A percentile compares a stretch with the other conserved stretches of the same genome.
phyloP scores from a whole-genome alignment of 2,113 vertebrate genomes.

The Clarias gariepinus region DNA sequence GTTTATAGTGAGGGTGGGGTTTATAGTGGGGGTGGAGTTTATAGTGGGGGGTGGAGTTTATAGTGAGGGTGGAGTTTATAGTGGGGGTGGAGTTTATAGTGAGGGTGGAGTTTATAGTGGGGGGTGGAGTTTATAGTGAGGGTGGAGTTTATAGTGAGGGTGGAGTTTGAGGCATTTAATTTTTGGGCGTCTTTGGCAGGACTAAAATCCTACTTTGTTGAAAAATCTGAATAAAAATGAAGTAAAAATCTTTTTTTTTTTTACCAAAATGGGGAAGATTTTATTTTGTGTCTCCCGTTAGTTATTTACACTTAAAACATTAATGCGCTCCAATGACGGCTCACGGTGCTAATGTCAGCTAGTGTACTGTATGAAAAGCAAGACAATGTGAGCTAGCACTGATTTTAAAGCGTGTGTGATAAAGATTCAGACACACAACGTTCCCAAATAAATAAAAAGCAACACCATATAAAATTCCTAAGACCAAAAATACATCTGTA shows the following conservation, averaged over 20 bases:
- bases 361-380: not conserved
- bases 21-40: no score
- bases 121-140: not conserved
- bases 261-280: not conserved
- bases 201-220: no score
- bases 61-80: not conserved
- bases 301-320: not conserved
- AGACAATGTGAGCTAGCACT: not conserved
- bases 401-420: not conserved
- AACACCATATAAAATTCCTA: not conserved
- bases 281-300: not conserved
- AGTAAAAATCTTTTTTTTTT: not conserved
- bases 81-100: not conserved
- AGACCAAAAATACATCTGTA: not conserved
- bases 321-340: not conserved
- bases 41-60: not conserved
- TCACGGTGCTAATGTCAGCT: not conserved
- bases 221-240: not conserved
- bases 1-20: not conserved
- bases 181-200: no score
- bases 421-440: not conserved
- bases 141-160: not conserved
- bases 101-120: not conserved
- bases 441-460: not conserved
- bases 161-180: not conserved